Conservation (phyloP, 2,888 invertebrate genomes). For the Ennomos erosarius region DNA sequence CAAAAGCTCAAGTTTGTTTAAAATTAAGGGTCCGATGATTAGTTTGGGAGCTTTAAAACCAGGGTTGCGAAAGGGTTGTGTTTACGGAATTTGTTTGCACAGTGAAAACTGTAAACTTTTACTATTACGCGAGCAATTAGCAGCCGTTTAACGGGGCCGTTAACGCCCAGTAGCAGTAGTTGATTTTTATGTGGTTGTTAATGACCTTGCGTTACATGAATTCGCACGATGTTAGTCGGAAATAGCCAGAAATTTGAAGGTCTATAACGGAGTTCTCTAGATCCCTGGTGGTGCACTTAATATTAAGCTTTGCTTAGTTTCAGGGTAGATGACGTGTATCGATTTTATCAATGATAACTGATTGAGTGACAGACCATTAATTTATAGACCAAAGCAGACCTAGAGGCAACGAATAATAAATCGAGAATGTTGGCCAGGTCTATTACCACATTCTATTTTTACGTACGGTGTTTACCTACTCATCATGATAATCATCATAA, state of each 20-base stretch:
- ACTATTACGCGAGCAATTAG: constrained; percentile 44
- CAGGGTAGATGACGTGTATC: too few species aligned
- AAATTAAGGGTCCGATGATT: constrained; percentile 42
- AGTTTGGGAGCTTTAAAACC: constrained; percentile 31
- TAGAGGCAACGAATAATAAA: too few species aligned
- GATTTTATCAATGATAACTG: too few species aligned
- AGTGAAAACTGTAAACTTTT: constrained; percentile 41
- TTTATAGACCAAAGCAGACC: too few species aligned
- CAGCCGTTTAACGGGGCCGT: constrained; percentile 35
- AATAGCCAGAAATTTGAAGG: not conserved
- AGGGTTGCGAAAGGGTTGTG: constrained; percentile 37
- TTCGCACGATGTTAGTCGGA: constrained; percentile 7
- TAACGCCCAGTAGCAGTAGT: constrained; percentile 17
- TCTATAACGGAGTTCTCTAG: too few species aligned
- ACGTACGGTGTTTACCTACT: too few species aligned
- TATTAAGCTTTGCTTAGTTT: too few species aligned
- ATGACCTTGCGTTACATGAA: constrained; percentile 11
- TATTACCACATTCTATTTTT: too few species aligned
- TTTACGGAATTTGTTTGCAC: constrained; percentile 41
- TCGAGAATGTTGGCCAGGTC: too few species aligned
- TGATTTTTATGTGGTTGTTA: constrained; percentile 26
- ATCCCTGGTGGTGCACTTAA: too few species aligned
- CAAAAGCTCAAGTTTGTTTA: constrained; percentile 33
- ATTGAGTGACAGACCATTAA: too few species aligned
- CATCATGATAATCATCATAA: too few species aligned